Evolutionary conservation across 2,888 invertebrate genomes (phyloP).

Genomic region (Drosophila nr. fundita): DNA sequence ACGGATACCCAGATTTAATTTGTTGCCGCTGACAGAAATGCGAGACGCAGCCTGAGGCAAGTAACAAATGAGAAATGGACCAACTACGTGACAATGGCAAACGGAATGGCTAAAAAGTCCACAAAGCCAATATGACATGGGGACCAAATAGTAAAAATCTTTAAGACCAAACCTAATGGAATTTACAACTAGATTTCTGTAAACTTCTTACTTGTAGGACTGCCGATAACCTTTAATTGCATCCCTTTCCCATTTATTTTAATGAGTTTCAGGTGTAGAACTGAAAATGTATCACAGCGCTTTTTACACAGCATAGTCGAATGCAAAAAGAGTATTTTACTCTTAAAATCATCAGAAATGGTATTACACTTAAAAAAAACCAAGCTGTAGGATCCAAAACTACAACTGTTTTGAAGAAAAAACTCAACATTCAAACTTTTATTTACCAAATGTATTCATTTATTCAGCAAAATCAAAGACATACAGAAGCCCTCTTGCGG

Average conservation of each 20-base stretch:
- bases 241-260: neutral
- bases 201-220: neutral
- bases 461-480: constrained; percentile 31
- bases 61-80: constrained; percentile 55
- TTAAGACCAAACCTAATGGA: constrained; percentile 13
- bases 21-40: constrained; percentile 59
- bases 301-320: neutral
- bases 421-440: neutral
- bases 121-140: constrained; percentile 1
- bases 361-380: neutral
- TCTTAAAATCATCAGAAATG: neutral
- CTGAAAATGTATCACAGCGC: neutral
- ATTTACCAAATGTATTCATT: constrained; percentile 18
- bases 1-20: constrained; percentile 48
- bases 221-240: neutral
- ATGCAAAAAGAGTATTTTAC: neutral
- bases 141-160: neutral
- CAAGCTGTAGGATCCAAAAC: neutral
- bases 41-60: constrained; percentile 37
- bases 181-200: constrained; percentile 1
- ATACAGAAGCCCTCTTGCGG: constrained; percentile 38
- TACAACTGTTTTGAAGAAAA: neutral
- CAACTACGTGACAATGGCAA: constrained; percentile 57
- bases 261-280: neutral
- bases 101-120: constrained; percentile 17